Evolutionary conservation across 2,797 vertebrate species (phyloP).

Genomic region (Nothura maculosa): DNA sequence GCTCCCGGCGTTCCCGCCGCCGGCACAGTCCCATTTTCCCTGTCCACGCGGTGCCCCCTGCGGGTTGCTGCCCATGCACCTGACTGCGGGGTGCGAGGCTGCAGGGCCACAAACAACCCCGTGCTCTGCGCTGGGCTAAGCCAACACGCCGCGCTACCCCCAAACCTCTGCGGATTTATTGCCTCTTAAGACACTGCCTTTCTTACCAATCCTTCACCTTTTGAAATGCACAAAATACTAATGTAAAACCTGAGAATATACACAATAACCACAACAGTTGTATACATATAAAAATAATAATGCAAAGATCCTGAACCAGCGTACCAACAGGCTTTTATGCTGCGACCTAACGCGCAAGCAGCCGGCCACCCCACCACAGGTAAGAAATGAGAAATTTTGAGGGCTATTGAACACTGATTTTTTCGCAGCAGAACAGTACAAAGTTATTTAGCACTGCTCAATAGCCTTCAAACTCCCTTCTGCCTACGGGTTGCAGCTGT

Average conservation of each 20-base stretch:
- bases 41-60: slow-evolving; percentile 15
- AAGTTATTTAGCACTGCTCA: slow-evolving; percentile 65
- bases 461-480: slow-evolving; percentile 54
- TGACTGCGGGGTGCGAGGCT: slow-evolving; percentile 14
- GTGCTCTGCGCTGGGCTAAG: slow-evolving; percentile 24
- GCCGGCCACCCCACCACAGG: slow-evolving; percentile 73
- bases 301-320: slow-evolving; percentile 56
- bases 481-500: not conserved
- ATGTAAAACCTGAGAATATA: slow-evolving; percentile 50
- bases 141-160: slow-evolving; percentile 2
- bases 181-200: slow-evolving; percentile 40
- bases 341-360: slow-evolving; percentile 53
- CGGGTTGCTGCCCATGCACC: slow-evolving; percentile 21
- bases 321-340: slow-evolving; percentile 45
- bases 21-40: slow-evolving; percentile 12
- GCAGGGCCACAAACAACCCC: not conserved
- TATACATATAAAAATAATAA: slow-evolving; percentile 24
- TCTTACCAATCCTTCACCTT: slow-evolving; percentile 64
- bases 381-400: slow-evolving; percentile 83
- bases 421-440: slow-evolving; percentile 58
- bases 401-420: slow-evolving; percentile 80
- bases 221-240: slow-evolving; percentile 64
- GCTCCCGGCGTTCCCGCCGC: too few species aligned
- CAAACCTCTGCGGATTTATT: slow-evolving; percentile 33
- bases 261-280: slow-evolving; percentile 29